Conservation (phyloP, 2,113 vertebrate species). For the Camelus bactrianus region DNA sequence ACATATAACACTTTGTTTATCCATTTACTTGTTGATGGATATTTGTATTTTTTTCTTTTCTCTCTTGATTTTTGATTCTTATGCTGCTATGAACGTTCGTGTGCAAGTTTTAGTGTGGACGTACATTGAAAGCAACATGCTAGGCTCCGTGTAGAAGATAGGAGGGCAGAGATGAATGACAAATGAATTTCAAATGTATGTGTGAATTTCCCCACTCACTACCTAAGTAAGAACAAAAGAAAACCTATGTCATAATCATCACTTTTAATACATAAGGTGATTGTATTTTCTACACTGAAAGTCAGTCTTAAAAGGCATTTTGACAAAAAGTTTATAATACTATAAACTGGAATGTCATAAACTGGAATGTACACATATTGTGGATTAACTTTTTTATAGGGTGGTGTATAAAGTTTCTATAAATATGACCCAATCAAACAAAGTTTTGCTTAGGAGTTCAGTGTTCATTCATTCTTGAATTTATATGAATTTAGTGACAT, state of each 20-base stretch:
- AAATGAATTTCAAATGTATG: neutral
- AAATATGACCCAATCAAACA: neutral
- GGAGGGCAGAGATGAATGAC: neutral
- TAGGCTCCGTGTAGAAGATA: neutral
- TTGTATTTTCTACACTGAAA: neutral
- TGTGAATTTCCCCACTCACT: neutral
- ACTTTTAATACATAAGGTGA: neutral
- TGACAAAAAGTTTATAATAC: neutral
- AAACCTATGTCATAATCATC: neutral
- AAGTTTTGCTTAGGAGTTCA: neutral
- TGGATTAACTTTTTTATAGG: neutral
- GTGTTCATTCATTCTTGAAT: neutral
- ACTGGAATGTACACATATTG: neutral
- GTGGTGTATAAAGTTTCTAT: neutral
- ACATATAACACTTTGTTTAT: neutral
- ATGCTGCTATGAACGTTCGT: neutral
- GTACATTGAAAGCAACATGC: neutral
- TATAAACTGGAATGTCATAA: neutral
- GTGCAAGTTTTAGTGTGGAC: neutral
- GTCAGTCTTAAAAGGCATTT: neutral
- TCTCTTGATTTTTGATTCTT: neutral
- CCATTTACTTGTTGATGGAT: neutral
- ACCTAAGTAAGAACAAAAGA: neutral
- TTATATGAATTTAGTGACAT: neutral
- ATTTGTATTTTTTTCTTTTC: conserved; percentile 33